Percentiles rank a stretch among this genome's conserved stretches.
These are phyloP conservation scores for Malthinus seriepunctatus DNA, from an alignment of 2,888 invertebrate species.

Conservation along the genomic window DNA sequence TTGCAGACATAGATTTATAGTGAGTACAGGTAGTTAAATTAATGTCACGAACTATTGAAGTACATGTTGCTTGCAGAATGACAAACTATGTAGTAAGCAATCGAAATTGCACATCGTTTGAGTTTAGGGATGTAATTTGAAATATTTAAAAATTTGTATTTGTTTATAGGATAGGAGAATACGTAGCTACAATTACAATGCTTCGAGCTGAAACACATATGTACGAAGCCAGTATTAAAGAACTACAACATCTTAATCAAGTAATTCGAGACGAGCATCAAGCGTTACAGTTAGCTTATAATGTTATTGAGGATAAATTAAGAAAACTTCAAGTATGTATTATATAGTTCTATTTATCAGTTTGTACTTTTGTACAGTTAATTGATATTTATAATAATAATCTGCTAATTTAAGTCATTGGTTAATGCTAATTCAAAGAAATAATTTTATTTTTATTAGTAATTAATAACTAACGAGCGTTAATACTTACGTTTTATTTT, in stretches of 20 bases:
- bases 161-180: slow-evolving; percentile 67
- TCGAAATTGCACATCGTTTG: too few relatives aligned
- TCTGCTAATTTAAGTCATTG: not conserved
- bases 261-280: slow-evolving; percentile 92
- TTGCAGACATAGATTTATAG: too few relatives aligned
- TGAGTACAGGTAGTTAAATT: too few relatives aligned
- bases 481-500: slow-evolving; percentile 43
- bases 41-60: too few relatives aligned
- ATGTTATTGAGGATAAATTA: slow-evolving; percentile 86
- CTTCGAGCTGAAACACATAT: slow-evolving; percentile 74
- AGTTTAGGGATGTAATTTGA: too few relatives aligned
- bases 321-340: slow-evolving; percentile 73
- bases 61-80: too few relatives aligned
- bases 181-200: slow-evolving; percentile 65
- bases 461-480: too few relatives aligned
- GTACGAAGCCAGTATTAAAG: slow-evolving; percentile 71
- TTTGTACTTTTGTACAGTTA: too few relatives aligned
- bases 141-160: too few relatives aligned
- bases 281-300: slow-evolving; percentile 89
- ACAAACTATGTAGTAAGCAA: too few relatives aligned
- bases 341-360: not conserved
- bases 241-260: slow-evolving; percentile 83
- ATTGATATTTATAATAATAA: too few relatives aligned
- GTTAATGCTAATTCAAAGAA: not conserved
- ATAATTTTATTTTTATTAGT: too few relatives aligned